Base-by-base conservation (phyloP, 37 sponge, comb jelly and placozoan genomes). In the Theonella swinhoei region DNA sequence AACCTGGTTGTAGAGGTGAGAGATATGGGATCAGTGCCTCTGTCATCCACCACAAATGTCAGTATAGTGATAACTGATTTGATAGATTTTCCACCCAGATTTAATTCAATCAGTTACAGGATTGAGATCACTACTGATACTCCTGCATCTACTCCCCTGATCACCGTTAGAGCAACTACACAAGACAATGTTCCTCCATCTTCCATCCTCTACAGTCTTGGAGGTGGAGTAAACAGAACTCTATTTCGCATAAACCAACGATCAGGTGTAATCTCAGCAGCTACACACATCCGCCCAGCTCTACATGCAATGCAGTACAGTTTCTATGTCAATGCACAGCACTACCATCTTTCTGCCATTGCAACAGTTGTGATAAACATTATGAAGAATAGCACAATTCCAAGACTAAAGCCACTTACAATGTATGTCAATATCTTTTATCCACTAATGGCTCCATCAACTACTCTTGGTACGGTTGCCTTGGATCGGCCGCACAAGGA, bases 51-150 rank as follows among this genome's bases (percentile, higher is more conserved):
- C 54, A 65, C 62, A 0, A 1, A 54, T 1, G 24, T 87, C 25
- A 64, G 9, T 19, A 54, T 87, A 33, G 29, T 22, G 0, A 62
- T 87, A 5, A 24, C 1, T 0, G 88, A 87, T 47, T 42, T 39
- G 30, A 66, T 75, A 23, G 82, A 87, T 35, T 68, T 42, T 11
- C 75, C 82, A 1, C 88, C 88, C 0, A 28, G 74, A 24, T 87
- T 87, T 75, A n/a, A 37, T 24, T 67, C 73, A 40, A 0, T 34
- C 20, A 40, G 8, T 5, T 91, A 82, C 64, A 31, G 19, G 3
- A 11, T 85, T n/a, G 4, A 17, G 31, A 62, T 82, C 28, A 70
- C 64, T 35, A 8, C 29, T 0, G 64, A 42, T 22, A 22, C 11
- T 22, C 37, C 58, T 1, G 65, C 3, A 42, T 2, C 14, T 4